Base-by-base conservation (phyloP, 2,888 invertebrate genomes). In the Isotomurus palustris region DNA sequence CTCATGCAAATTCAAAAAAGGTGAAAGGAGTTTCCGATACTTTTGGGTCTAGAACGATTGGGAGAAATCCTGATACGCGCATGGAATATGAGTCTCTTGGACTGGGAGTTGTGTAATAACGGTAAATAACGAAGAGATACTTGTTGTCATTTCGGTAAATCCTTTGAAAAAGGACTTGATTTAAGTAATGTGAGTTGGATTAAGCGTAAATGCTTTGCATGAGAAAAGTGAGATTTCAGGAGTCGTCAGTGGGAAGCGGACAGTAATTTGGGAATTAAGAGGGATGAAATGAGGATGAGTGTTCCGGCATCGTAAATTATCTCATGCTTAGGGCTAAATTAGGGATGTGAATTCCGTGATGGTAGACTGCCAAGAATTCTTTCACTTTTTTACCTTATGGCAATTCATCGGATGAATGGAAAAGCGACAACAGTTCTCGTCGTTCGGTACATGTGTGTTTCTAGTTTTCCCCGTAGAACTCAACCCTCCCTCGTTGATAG, bases 291-390 rank as follows among this genome's bases (percentile, higher is more conserved):
- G 50, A 50, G 21, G 36, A 17, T 45, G 57, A 44, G 35, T 35
- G 44, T 51, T 43, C 41, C 27, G 44, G 40, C 40, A 17, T 48
- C 60, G 56, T 60, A 60, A 60, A 60, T 60, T 56, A 60, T 60
- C 55, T 21, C 36, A 51, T 60, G 52, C 60, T 60, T 60, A 56
- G 32, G 35, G 60, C 60, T 57, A 60, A 60, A 60, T 60, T 60
- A 60, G 60, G 60, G 53, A 47, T 60, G 53, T 60, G 57, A 60
- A 56, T 57, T 60, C 51, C 36, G 38, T 53, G 47, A 48, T 56
- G 60, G 56, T 56, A 27, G 19, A 56, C 21, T 60, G 60, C 56
- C 60, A 60, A 60, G 60, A 60, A 60, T 59, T 59, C 44, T 22
- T 50, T 38, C 29, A 28, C 45, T 54, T 58, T 58, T 58, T 58